Conservation (phyloP, 2,113 vertebrate species). For the Lophotis ruficrista region DNA sequence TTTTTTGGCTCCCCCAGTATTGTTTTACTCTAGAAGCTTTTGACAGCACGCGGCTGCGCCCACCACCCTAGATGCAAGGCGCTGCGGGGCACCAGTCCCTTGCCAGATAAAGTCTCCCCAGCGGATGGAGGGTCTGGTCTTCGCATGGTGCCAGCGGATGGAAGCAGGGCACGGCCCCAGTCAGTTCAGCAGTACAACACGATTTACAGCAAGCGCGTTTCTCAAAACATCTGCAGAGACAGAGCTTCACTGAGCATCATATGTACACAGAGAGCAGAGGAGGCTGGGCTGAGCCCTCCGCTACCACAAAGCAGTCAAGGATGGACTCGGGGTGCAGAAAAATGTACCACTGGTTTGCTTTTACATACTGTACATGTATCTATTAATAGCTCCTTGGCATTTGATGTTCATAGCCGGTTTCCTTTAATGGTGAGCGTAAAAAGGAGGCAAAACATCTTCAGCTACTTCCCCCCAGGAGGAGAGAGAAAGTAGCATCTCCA, state of each 20-base stretch:
- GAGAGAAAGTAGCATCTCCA: neutral
- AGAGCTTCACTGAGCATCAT: neutral
- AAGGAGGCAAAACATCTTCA: neutral
- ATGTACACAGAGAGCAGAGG: neutral
- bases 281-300: neutral
- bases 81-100: neutral
- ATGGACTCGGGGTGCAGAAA: neutral
- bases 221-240: conserved; percentile 30
- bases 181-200: neutral
- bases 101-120: neutral
- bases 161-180: neutral
- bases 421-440: neutral
- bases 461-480: neutral
- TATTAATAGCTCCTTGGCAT: conserved; percentile 48
- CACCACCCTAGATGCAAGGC: neutral
- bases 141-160: neutral
- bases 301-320: neutral
- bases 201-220: conserved; percentile 40
- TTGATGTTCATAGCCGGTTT: conserved; percentile 5
- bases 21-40: neutral
- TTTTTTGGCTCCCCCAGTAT: neutral
- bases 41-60: neutral
- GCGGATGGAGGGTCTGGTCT: neutral
- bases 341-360: conserved; percentile 5
- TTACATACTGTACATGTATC: conserved; percentile 20